Base-by-base conservation (phyloP, 2,797 vertebrate species). In the Erethizon dorsatum region DNA sequence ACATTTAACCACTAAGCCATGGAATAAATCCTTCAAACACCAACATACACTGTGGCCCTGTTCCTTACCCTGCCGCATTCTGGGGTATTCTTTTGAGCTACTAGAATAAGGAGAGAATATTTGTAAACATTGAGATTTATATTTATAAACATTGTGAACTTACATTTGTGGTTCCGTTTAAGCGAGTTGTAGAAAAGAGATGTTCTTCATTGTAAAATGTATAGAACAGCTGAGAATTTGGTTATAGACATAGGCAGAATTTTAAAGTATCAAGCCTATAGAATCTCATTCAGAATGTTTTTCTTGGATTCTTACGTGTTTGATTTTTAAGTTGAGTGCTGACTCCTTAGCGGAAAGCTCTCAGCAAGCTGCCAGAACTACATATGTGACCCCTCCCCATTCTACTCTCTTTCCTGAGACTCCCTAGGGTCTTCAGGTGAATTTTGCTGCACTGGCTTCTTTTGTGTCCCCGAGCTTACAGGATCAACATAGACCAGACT, bases 161-260 rank as follows among this genome's bases (percentile, higher is more conserved):
- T 33, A 31, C 24, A 67, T 65, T 88, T 86, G 33, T 88, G 83
- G 69, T 90, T 47, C 89, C 84, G 56, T 50, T 91, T n/a, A 71
- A 79, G 37, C 41, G n/a, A 83, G n/a, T 82, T 96, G 75, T 73
- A 47, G 83, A 80, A 54, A 61, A 80, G 47, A 61, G 45, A 15
- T 47, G n/a, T 57, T 94, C 52, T 93, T 75, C 61, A 56, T 2
- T 78, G 59, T 61, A 52, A 57, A 69, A 33, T 4, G 1, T 28
- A 14, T 11, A 17, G n/a, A 8, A 17, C 18, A 22, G 10, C 17
- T 67, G 65, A n/a, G 28, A 91, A 33, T 93, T 83, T 75, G 37
- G 67, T 73, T 61, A 18, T 17, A 59, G 28, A 61, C 71, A 5
- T 33, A 22, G 37, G 45, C 26, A 47, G 69, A 31, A n/a, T 50